These are phyloP conservation scores for Ophion ventricosus DNA, from an alignment of 2,888 invertebrate genomes.

Conservation along the genomic window DNA sequence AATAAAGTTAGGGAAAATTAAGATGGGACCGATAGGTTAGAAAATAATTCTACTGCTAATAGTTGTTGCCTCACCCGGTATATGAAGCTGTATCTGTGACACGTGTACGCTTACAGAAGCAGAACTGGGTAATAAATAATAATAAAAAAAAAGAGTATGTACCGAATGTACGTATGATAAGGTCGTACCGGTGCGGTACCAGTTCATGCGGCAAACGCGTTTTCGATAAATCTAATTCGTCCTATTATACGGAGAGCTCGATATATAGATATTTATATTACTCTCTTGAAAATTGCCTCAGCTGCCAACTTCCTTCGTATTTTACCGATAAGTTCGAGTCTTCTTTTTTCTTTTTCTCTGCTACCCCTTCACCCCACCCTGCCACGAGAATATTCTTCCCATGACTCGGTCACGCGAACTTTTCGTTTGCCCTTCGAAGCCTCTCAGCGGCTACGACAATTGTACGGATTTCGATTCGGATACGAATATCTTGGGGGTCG, in stretches of 20 bases:
- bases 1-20: too few relatives aligned
- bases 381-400: slow-evolving; percentile 4
- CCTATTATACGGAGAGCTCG: slow-evolving; percentile 60
- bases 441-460: slow-evolving; percentile 14
- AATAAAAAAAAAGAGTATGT: slow-evolving; percentile 54
- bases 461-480: slow-evolving; percentile 28
- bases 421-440: slow-evolving; percentile 50
- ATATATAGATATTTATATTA: slow-evolving; percentile 51
- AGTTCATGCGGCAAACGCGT: background rate
- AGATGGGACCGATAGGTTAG: too few relatives aligned
- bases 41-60: too few relatives aligned
- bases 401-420: slow-evolving; percentile 63
- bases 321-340: slow-evolving; percentile 38
- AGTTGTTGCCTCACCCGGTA: background rate
- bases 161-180: slow-evolving; percentile 41
- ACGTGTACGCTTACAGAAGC: background rate
- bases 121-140: slow-evolving; percentile 30
- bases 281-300: slow-evolving; percentile 53
- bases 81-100: slow-evolving; percentile 1
- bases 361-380: background rate
- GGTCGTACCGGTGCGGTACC: slow-evolving; percentile 64
- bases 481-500: background rate
- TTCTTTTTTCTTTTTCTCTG: slow-evolving; percentile 14
- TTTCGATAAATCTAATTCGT: slow-evolving; percentile 68
- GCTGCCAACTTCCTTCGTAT: slow-evolving; percentile 17